Evolutionary conservation across 1,140 invertebrate genomes (phyloP).

Genomic region (Himalopsyche phryganea): DNA sequence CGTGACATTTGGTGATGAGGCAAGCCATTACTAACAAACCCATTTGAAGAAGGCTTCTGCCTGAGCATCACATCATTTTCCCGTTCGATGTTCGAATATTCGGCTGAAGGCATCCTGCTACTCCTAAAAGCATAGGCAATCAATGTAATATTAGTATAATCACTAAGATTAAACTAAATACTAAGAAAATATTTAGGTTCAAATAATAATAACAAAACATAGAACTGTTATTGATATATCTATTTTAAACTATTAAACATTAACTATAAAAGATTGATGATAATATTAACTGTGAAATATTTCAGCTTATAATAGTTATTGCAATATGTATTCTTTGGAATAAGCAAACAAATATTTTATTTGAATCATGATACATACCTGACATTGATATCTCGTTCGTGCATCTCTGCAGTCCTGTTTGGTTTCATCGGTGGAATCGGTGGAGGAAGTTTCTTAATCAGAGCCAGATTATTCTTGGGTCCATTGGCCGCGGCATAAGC

Average conservation of each 20-base stretch:
- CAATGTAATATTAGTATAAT: too few relatives aligned
- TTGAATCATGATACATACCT: slow-evolving; percentile 42
- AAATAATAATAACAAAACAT: too few relatives aligned
- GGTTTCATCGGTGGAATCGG: slow-evolving; percentile 54
- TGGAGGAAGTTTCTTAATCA: slow-evolving; percentile 41
- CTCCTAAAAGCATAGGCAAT: too few relatives aligned
- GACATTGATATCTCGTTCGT: slow-evolving; percentile 49
- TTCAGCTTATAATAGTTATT: too few relatives aligned
- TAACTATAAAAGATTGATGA: too few relatives aligned
- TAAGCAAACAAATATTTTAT: too few relatives aligned
- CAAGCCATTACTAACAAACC: slow-evolving; percentile 41
- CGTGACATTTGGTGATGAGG: slow-evolving; percentile 67
- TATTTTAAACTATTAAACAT: too few relatives aligned
- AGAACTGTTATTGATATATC: too few relatives aligned
- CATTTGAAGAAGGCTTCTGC: slow-evolving; percentile 46
- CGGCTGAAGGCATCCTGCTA: slow-evolving; percentile 57
- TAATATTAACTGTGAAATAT: too few relatives aligned
- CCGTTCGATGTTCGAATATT: slow-evolving; percentile 51
- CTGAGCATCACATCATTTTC: slow-evolving; percentile 48
- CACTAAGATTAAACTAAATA: too few relatives aligned
- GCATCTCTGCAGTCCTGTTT: slow-evolving; percentile 44
- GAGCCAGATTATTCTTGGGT: slow-evolving; percentile 40
- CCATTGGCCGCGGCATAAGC: slow-evolving; percentile 18
- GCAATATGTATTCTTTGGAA: too few relatives aligned
- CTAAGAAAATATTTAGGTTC: too few relatives aligned